phyloP scores from a whole-genome alignment of 1,140 invertebrate genomes.

The Diorhabda carinulata region DNA sequence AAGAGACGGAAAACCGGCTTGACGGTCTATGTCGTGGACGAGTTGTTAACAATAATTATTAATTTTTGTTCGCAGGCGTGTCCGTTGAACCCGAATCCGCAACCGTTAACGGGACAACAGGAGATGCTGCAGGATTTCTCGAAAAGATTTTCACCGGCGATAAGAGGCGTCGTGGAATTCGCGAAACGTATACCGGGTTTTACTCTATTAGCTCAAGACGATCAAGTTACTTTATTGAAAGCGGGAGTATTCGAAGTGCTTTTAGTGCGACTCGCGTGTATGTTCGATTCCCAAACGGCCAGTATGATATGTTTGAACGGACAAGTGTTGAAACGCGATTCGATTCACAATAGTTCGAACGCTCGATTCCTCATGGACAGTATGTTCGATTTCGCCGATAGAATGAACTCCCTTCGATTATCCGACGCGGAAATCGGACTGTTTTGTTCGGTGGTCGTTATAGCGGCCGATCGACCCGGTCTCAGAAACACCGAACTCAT shows the following conservation, averaged over 20 bases:
- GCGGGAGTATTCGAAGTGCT: conserved; percentile 93
- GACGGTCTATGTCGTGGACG: too few relatives aligned
- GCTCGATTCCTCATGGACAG: conserved; percentile 92
- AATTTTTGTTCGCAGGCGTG: conserved; percentile 76
- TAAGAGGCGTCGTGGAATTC: conserved; percentile 95
- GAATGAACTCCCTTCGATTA: conserved; percentile 84
- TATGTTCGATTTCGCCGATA: conserved; percentile 95
- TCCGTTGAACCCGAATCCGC: conserved; percentile 89
- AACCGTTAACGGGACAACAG: conserved; percentile 72
- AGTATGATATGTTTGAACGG: conserved; percentile 91
- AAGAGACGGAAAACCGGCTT: too few relatives aligned
- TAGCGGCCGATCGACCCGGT: conserved; percentile 89
- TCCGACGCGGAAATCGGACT: conserved; percentile 90
- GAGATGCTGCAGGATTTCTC: conserved; percentile 83
- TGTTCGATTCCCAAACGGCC: conserved; percentile 87
- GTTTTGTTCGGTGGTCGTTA: conserved; percentile 92
- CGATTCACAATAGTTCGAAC: conserved; percentile 85
- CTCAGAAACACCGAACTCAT: conserved; percentile 88
- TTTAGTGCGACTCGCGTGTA: conserved; percentile 86
- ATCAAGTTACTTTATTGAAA: conserved; percentile 95
- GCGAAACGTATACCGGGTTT: conserved; percentile 97
- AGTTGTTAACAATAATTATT: background rate
- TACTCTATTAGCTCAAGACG: conserved; percentile 87
- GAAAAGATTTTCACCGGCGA: conserved; percentile 90
- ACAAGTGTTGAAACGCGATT: conserved; percentile 83